Evolutionary conservation across 2,113 vertebrate genomes (phyloP), one percentile per base, ranked within the genome.

Genomic region (Aegithalos caudatus): DNA sequence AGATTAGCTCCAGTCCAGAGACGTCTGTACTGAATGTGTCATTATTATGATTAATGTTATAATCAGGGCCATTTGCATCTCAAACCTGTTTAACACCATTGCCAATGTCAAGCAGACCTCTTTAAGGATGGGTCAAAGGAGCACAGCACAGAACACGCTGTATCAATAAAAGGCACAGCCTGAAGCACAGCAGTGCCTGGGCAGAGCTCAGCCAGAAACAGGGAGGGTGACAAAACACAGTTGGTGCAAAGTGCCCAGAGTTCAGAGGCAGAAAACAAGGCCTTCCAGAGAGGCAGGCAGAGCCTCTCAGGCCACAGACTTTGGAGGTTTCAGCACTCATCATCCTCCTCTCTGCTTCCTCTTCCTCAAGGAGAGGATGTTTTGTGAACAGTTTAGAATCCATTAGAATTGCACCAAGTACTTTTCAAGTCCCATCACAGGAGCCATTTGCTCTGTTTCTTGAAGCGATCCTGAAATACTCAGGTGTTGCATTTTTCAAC

Each of bases 401-500:
- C 9, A 19, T 56, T 65, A 28, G 11, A 54, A 62, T 15, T 56
- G 29, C 33, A 90, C 4, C 50, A 70, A 67, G 28, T 27, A n/a
- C 14, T 73, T 67, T 54, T 48, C 27, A 69, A n/a, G 47, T 40
- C 9, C 47, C 18, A 61, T 29, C 79, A 62, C 54, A 27, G 1
- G 20, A 78, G 25, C 4, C 10, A 51, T 82, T 78, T 58, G 15
- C 47, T 90, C 38, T 72, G 33, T 35, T 89, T 79, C 64, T 94
- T 88, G 56, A 86, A 74, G 70, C 61, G 62, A 60, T 76, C 53
- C 57, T 69, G 54, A 9, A 9, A 31, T 80, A 74, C 84, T 62
- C 74, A 62, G 31, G 45, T 83, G 48, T 76, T 94, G 38, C 18
- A 38, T 86, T 95, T 82, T 84, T 67, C 76, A 86, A 72, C 50